Evolutionary conservation across 2,113 vertebrate genomes (phyloP).

Genomic region (Mastomys natalensis): DNA sequence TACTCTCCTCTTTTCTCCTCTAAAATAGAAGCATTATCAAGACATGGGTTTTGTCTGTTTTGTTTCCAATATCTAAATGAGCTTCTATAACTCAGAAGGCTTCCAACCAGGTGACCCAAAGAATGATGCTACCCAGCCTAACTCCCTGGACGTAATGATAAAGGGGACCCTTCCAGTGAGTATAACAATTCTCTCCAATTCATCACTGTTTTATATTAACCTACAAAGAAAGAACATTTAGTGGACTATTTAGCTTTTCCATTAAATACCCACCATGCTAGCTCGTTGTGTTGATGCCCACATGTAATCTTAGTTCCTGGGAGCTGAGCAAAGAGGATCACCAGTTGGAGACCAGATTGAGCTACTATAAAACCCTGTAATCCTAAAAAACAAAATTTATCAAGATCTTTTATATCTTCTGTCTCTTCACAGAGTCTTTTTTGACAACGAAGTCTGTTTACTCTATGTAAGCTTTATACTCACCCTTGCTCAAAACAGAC

Average conservation of each 20-base stretch:
- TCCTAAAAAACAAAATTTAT: not conserved
- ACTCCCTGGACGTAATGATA: not conserved
- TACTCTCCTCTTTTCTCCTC: not conserved
- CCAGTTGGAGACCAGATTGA: not conserved
- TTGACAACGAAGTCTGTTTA: not conserved
- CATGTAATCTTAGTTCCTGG: not conserved
- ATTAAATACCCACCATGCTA: not conserved
- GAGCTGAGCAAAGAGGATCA: not conserved
- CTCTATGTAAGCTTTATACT: not conserved
- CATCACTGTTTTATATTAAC: not conserved
- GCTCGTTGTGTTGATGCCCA: not conserved
- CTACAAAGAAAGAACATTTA: constrained; percentile 9
- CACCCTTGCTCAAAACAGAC: not conserved
- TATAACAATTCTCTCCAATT: not conserved
- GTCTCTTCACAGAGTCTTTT: not conserved
- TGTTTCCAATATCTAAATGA: not conserved
- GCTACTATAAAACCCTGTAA: not conserved
- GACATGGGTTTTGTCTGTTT: not conserved
- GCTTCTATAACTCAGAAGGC: not conserved
- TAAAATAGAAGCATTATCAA: not conserved
- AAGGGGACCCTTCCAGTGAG: not conserved
- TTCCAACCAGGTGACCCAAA: not conserved
- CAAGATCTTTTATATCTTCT: not conserved
- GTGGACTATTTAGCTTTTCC: not conserved
- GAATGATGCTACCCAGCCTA: not conserved